Evolutionary conservation across 2,888 invertebrate species (phyloP).

Genomic region (Balanococcus diminutus): DNA sequence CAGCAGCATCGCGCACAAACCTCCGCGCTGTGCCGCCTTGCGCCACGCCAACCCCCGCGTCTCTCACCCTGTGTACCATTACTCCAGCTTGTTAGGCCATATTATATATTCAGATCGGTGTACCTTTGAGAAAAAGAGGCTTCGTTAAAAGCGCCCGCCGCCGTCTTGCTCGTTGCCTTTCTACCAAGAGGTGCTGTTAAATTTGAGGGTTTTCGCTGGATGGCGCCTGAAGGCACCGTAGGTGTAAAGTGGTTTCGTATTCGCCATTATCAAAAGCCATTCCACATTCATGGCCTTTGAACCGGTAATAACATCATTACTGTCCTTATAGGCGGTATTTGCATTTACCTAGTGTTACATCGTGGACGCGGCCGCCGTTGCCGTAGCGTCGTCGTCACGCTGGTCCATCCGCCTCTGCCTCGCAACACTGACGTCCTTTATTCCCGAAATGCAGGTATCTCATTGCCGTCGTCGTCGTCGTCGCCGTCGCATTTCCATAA

Average conservation of each 20-base stretch:
- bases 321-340: slow-evolving; percentile 50
- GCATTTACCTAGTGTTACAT: slow-evolving; percentile 37
- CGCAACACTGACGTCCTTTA: neutral
- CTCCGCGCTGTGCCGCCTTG: neutral
- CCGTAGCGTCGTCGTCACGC: neutral
- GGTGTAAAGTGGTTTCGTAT: slow-evolving; percentile 54
- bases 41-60: neutral
- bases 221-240: slow-evolving; percentile 43
- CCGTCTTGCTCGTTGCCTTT: neutral
- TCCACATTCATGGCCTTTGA: slow-evolving; percentile 50
- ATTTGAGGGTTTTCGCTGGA: slow-evolving; percentile 53
- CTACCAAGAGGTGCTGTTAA: slow-evolving; percentile 46
- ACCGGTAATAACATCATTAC: slow-evolving; percentile 53
- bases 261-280: slow-evolving; percentile 48
- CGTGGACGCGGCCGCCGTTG: neutral
- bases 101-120: slow-evolving; percentile 50
- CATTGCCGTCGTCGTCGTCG: neutral
- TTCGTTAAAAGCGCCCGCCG: slow-evolving; percentile 52
- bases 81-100: slow-evolving; percentile 48
- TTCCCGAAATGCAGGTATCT: neutral
- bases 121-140: slow-evolving; percentile 53
- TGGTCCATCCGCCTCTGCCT: neutral
- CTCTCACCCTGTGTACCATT: neutral
- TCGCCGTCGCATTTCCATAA: neutral
- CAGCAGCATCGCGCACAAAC: neutral